These are phyloP conservation scores for Drosophila sp. DNA, from an alignment of 1,140 invertebrate genomes.

Conservation along the genomic window DNA sequence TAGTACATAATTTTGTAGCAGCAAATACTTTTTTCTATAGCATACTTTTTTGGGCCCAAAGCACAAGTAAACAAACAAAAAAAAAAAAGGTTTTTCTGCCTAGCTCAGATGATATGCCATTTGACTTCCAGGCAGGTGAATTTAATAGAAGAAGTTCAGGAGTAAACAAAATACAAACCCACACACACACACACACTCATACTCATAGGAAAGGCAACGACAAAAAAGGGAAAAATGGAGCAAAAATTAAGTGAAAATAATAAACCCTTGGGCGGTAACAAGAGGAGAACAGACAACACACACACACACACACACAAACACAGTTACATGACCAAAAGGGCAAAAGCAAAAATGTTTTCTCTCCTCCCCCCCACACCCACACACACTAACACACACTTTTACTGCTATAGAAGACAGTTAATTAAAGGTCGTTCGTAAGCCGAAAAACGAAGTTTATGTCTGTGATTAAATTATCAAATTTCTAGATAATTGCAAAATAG, in stretches of 20 bases:
- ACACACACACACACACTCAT: constrained; percentile 13
- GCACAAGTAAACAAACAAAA: constrained; percentile 9
- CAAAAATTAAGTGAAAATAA: constrained; percentile 80
- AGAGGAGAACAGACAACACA: constrained; percentile 5
- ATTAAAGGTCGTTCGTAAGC: constrained; percentile 60
- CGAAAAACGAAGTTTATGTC: constrained; percentile 3
- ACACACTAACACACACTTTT: constrained; percentile 36
- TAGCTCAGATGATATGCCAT: constrained; percentile 72
- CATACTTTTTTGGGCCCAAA: constrained; percentile 36
- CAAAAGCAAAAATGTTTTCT: not conserved
- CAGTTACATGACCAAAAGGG: constrained; percentile 5
- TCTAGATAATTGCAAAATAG: not conserved
- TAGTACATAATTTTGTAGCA: constrained; percentile 25
- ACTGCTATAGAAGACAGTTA: constrained; percentile 60
- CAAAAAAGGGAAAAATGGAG: constrained; percentile 48
- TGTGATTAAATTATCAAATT: constrained; percentile 7
- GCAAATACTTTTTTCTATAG: constrained; percentile 21
- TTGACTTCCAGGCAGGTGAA: constrained; percentile 56
- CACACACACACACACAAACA: constrained; percentile 22
- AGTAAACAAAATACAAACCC: constrained; percentile 33
- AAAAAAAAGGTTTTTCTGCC: constrained; percentile 39
- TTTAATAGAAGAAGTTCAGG: constrained; percentile 34
- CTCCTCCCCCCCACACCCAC: not conserved
- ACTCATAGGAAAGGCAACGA: constrained; percentile 4
- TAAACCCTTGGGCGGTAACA: constrained; percentile 51